A percentile compares a stretch with the other conserved stretches of the same genome.
Conservation (phyloP, 1,140 invertebrate genomes). For the Drosophila tropicalis region DNA sequence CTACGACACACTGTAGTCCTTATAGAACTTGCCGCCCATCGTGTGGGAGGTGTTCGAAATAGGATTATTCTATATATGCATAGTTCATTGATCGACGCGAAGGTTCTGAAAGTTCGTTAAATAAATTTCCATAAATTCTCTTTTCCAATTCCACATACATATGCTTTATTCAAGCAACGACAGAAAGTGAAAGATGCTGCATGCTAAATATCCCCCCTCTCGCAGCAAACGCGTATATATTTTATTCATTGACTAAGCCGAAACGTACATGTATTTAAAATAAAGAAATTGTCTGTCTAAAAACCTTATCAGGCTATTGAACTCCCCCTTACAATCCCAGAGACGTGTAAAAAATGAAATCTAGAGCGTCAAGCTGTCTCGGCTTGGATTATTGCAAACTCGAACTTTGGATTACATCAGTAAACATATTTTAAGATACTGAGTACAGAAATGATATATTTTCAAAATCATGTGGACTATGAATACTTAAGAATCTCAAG, state of each 20-base stretch:
- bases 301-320: slow-evolving; percentile 54
- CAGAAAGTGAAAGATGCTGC: slow-evolving; percentile 36
- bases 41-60: background rate
- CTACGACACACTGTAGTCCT: slow-evolving; percentile 4
- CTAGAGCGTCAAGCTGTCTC: slow-evolving; percentile 51
- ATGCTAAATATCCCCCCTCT: background rate
- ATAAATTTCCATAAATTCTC: slow-evolving; percentile 57
- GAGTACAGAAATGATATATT: background rate
- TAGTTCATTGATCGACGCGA: slow-evolving; percentile 61
- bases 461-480: background rate
- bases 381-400: background rate
- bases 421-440: slow-evolving; percentile 4
- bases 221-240: background rate
- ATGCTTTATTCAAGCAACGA: slow-evolving; percentile 36
- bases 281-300: slow-evolving; percentile 25
- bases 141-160: slow-evolving; percentile 29
- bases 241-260: slow-evolving; percentile 22
- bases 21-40: slow-evolving; percentile 42
- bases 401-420: background rate
- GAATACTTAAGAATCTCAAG: background rate
- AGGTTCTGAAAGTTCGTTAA: slow-evolving; percentile 53
- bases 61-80: background rate
- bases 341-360: slow-evolving; percentile 41
- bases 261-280: slow-evolving; percentile 1
- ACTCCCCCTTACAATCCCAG: slow-evolving; percentile 20